phyloP scores from a whole-genome alignment of 2,113 vertebrate species.

The Castor canadensis region DNA sequence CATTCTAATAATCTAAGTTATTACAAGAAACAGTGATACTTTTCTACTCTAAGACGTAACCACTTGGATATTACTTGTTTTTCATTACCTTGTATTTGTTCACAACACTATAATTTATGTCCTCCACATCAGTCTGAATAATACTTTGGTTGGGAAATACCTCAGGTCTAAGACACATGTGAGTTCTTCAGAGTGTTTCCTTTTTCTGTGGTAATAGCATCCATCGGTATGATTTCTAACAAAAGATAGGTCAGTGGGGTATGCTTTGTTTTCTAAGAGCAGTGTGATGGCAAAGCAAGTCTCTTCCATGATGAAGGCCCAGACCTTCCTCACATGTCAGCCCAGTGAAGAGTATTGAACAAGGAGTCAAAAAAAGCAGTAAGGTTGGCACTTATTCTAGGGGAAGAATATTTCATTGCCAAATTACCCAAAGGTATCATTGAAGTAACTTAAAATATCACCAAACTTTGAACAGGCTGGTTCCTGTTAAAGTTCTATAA shows the following conservation, averaged over 20 bases:
- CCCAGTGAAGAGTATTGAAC: not conserved
- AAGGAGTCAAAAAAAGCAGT: not conserved
- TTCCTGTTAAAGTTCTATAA: not conserved
- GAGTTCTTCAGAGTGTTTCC: not conserved
- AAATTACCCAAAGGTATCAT: not conserved
- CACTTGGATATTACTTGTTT: not conserved
- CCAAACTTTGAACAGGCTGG: not conserved
- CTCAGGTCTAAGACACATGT: not conserved
- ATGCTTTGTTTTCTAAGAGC: not conserved
- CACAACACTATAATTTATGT: not conserved
- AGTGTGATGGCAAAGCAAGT: not conserved
- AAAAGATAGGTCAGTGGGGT: not conserved
- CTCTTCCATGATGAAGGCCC: not conserved
- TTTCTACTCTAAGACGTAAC: conserved; percentile 13
- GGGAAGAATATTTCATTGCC: not conserved
- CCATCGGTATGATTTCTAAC: not conserved
- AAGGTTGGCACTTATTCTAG: not conserved
- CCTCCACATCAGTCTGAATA: not conserved
- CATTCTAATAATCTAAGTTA: conserved; percentile 21
- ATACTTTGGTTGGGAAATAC: not conserved
- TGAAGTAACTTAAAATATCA: not conserved
- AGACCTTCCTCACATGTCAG: not conserved
- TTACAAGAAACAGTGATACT: conserved; percentile 2
- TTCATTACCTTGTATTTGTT: conserved; percentile 39
- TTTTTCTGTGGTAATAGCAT: not conserved